Evolutionary conservation across 1,140 invertebrate species (phyloP), one percentile per base, ranked within the genome.

Genomic region (Dreissena rostriformis): DNA sequence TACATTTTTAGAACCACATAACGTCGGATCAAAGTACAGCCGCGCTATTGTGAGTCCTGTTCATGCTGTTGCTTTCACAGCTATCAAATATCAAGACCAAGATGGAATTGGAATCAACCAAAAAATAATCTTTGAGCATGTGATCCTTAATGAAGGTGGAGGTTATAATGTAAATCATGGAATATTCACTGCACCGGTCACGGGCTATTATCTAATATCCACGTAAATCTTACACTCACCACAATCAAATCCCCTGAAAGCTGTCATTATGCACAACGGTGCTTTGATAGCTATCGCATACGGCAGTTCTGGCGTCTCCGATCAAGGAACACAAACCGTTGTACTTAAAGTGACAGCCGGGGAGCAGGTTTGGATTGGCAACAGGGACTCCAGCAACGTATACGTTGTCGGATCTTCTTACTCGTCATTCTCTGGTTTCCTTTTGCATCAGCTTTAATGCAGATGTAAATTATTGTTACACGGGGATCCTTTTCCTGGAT

Each of bases 341-440:
- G 57, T 61, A 61, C 22, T 61, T n/a, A 61, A 61, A 24, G 57
- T 61, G 57, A 61, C 57, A 24, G 57, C 57, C 17, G 57, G 57
- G 17, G 57, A 61, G 17, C 17, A 61, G 22, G 22, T 61, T n/a
- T 61, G 57, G 57, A 61, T 61, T 24, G 22, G 57, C 17, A 61
- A 61, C 22, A 24, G 57, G 17, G 57, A 61, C 57, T 61, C 22
- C 17, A 61, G 17, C 17, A 61, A 19, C 17, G 22, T 24, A 61
- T n/a, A 61, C 22, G 22, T 61, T 24, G 57, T 61, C 22, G 57
- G 57, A 61, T 61, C 57, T 24, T 61, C 57, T n/a, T 61, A 61
- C 57, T n/a, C 17, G 17, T 61, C 57, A 24, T 61, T 61, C 22
- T 61, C 57, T n/a, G 57, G 57, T 6, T n/a, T 19, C 57, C 57